These are phyloP conservation scores for Triplophysa rosa DNA, from an alignment of 2,113 vertebrate genomes.

Conservation along the genomic window DNA sequence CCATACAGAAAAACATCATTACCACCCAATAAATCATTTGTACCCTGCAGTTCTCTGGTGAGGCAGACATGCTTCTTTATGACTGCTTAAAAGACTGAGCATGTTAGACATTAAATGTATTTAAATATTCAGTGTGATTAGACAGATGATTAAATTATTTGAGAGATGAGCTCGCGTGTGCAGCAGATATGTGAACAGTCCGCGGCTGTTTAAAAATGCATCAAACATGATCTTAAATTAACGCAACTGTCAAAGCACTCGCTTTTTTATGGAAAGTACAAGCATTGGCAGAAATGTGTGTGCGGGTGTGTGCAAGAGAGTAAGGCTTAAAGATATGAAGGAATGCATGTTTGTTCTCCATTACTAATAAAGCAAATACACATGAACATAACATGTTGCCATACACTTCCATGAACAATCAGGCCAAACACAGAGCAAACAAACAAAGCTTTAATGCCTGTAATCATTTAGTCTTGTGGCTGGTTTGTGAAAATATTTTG, in stretches of 20 bases:
- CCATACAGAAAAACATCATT: background rate
- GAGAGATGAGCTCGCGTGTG: constrained; percentile 67
- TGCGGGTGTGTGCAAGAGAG: constrained; percentile 53
- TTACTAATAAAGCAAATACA: constrained; percentile 21
- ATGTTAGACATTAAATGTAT: constrained; percentile 71
- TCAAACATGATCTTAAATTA: constrained; percentile 77
- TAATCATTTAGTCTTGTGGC: background rate
- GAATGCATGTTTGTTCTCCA: constrained; percentile 18
- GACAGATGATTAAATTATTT: constrained; percentile 75
- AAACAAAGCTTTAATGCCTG: background rate
- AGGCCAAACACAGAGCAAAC: background rate
- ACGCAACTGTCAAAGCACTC: constrained; percentile 49
- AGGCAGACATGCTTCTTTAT: background rate
- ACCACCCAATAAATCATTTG: background rate
- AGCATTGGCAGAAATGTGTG: constrained; percentile 43
- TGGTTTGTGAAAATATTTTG: constrained; percentile 28
- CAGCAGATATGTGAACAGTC: constrained; percentile 70
- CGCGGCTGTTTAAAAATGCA: constrained; percentile 79
- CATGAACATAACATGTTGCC: background rate
- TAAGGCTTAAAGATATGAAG: background rate
- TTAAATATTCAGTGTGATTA: constrained; percentile 79
- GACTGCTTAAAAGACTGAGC: constrained; percentile 38
- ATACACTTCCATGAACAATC: background rate
- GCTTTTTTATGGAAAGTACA: constrained; percentile 49
- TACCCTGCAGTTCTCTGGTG: constrained; percentile 21